These are phyloP conservation scores for Schizopygopsis pylzovi DNA, from an alignment of 2,797 vertebrate species.

Conservation along the genomic window DNA sequence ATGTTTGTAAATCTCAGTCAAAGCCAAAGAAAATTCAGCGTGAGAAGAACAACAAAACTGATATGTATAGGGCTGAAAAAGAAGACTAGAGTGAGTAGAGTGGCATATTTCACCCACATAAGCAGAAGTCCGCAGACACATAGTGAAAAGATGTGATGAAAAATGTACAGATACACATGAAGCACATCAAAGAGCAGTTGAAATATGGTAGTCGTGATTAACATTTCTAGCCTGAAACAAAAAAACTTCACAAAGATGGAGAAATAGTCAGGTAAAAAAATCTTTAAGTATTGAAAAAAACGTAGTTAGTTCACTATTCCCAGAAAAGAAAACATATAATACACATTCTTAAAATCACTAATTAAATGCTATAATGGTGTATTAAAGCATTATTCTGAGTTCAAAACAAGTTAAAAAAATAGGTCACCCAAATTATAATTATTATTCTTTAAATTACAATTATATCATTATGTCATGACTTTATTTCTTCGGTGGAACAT, in stretches of 20 bases:
- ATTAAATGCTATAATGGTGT: not conserved
- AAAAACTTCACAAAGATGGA: slow-evolving; percentile 55
- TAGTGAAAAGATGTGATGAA: slow-evolving; percentile 36
- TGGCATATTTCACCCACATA: slow-evolving; percentile 60
- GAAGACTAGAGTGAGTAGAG: slow-evolving; percentile 67
- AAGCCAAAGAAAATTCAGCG: slow-evolving; percentile 24
- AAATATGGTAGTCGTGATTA: not conserved
- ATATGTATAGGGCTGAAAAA: slow-evolving; percentile 54
- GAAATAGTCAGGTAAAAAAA: slow-evolving; percentile 62
- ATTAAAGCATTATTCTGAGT: not conserved
- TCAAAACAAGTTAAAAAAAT: slow-evolving; percentile 20
- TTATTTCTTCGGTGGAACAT: not conserved
- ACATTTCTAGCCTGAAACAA: slow-evolving; percentile 60
- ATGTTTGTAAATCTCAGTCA: slow-evolving; percentile 25
- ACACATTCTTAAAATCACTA: not conserved
- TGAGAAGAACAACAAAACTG: slow-evolving; percentile 13
- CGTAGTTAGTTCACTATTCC: not conserved
- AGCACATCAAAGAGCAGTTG: slow-evolving; percentile 32
- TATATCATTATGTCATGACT: not conserved
- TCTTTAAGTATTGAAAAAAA: slow-evolving; percentile 54
- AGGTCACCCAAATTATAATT: not conserved
- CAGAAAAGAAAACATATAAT: not conserved
- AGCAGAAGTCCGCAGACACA: not conserved
- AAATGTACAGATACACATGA: slow-evolving; percentile 36
- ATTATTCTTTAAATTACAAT: not conserved